A percentile compares a stretch with the other conserved stretches of the same genome.
Evolutionary conservation across 2,888 invertebrate species (phyloP).

Genomic region (Ceraclea dissimilis): DNA sequence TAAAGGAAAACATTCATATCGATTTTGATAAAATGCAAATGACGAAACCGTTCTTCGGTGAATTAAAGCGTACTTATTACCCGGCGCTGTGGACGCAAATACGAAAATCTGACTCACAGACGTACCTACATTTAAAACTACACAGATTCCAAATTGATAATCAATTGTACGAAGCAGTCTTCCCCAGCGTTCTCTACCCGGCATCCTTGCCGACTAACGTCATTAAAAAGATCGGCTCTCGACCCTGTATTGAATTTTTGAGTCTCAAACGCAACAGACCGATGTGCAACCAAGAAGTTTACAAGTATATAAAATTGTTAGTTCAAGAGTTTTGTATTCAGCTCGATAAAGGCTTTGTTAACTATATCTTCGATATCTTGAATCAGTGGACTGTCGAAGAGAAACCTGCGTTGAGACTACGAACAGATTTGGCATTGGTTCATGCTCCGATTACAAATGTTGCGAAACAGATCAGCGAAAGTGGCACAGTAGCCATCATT

Average conservation of each 20-base stretch:
- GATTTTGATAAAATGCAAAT: slow-evolving; percentile 81
- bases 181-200: slow-evolving; percentile 59
- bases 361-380: slow-evolving; percentile 54
- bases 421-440: slow-evolving; percentile 50
- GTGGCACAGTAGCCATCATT: slow-evolving; percentile 39
- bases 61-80: slow-evolving; percentile 61
- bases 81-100: slow-evolving; percentile 70
- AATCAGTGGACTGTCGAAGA: slow-evolving; percentile 53
- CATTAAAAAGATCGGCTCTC: slow-evolving; percentile 43
- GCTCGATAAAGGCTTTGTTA: slow-evolving; percentile 61
- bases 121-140: slow-evolving; percentile 58
- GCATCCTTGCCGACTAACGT: slow-evolving; percentile 46
- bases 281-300: slow-evolving; percentile 47
- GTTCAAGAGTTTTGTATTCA: slow-evolving; percentile 62
- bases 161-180: slow-evolving; percentile 61
- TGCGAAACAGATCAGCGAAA: slow-evolving; percentile 35
- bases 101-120: slow-evolving; percentile 60
- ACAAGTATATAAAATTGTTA: slow-evolving; percentile 55
- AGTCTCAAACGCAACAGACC: slow-evolving; percentile 47
- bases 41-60: slow-evolving; percentile 79
- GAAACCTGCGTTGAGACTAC: slow-evolving; percentile 49
- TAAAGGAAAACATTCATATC: slow-evolving; percentile 72
- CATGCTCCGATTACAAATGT: slow-evolving; percentile 50
- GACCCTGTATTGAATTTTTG: slow-evolving; percentile 55
- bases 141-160: slow-evolving; percentile 69